A percentile compares a stretch with the other conserved stretches of the same genome.
phyloP scores from a whole-genome alignment of 2,888 invertebrate genomes.

The Himalopsyche japonica region DNA sequence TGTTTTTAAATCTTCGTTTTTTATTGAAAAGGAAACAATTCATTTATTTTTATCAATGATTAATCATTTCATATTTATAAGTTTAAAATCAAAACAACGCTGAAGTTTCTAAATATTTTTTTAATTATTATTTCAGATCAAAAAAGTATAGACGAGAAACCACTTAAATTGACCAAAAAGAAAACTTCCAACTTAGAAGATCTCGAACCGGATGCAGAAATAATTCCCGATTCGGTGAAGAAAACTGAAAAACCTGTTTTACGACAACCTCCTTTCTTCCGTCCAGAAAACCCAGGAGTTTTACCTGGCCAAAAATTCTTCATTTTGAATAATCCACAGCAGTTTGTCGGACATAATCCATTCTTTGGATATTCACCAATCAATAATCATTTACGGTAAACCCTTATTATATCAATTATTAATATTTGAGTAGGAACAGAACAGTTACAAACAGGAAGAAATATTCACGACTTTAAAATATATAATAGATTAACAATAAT shows the following conservation, averaged over 20 bases:
- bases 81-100: too few relatives aligned
- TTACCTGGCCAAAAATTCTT: conserved; percentile 61
- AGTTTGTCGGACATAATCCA: conserved; percentile 47
- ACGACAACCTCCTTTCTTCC: background rate
- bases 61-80: too few relatives aligned
- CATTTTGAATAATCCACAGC: conserved; percentile 59
- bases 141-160: background rate
- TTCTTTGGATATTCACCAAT: background rate
- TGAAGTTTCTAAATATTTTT: too few relatives aligned
- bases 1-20: too few relatives aligned
- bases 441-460: too few relatives aligned
- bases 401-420: too few relatives aligned
- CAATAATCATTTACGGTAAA: background rate
- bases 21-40: too few relatives aligned
- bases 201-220: conserved; percentile 57
- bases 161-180: background rate
- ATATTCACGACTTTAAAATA: too few relatives aligned
- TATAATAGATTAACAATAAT: too few relatives aligned
- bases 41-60: too few relatives aligned
- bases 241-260: background rate
- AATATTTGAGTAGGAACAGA: too few relatives aligned
- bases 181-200: conserved; percentile 21
- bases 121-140: background rate
- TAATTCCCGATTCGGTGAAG: conserved; percentile 53
- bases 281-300: conserved; percentile 46